Percentiles rank a stretch among this genome's conserved stretches.
Evolutionary conservation across 1,140 invertebrate species (phyloP).

Genomic region (Phymorhynchus buccinoides): DNA sequence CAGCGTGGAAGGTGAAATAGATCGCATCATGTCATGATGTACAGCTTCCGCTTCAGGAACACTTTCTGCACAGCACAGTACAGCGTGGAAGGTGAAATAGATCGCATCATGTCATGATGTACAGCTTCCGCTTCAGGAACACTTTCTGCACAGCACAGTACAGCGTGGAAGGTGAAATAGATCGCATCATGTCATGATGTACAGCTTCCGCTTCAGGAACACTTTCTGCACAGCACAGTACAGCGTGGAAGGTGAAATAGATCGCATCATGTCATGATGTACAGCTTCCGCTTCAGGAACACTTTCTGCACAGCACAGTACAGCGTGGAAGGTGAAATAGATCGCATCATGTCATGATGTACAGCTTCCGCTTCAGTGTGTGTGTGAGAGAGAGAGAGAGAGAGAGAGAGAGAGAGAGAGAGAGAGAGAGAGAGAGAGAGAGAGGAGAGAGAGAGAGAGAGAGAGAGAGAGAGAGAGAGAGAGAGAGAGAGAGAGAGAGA

Average conservation of each 20-base stretch:
- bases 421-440: too few relatives aligned
- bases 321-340: not conserved
- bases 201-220: constrained; percentile 66
- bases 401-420: too few relatives aligned
- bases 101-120: too few relatives aligned
- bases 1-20: not conserved
- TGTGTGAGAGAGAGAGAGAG: too few relatives aligned
- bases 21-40: too few relatives aligned
- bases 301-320: constrained; percentile 64
- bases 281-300: constrained; percentile 66
- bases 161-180: not conserved
- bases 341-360: too few relatives aligned
- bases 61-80: constrained; percentile 64
- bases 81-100: not conserved
- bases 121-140: constrained; percentile 66
- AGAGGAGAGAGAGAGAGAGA: too few relatives aligned
- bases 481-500: too few relatives aligned
- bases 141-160: constrained; percentile 64
- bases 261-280: too few relatives aligned
- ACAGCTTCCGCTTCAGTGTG: constrained; percentile 60
- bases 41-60: constrained; percentile 66
- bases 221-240: constrained; percentile 64
- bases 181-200: too few relatives aligned
- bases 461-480: too few relatives aligned
- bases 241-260: not conserved